Evolutionary conservation across 2,888 invertebrate genomes (phyloP).

Genomic region (Pinctada fucata): DNA sequence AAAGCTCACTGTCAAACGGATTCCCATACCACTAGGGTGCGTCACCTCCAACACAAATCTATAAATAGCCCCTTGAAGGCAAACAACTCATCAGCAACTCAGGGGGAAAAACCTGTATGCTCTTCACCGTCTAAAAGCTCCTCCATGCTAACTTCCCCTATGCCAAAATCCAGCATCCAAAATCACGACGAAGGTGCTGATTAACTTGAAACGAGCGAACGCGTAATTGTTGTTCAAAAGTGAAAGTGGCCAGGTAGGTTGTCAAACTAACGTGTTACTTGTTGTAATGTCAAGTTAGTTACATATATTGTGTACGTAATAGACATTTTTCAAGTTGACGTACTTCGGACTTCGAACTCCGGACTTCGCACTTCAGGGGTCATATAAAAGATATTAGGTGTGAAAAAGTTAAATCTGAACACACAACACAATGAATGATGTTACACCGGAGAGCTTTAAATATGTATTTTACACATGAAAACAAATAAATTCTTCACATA

Average conservation of each 20-base stretch:
- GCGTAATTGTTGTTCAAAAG: conserved; percentile 3
- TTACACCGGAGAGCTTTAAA: too few relatives aligned
- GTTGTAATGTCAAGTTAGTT: background rate
- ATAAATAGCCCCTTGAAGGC: conserved; percentile 30
- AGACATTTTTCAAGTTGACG: too few relatives aligned
- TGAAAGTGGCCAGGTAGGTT: background rate
- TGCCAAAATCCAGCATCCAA: conserved; percentile 40
- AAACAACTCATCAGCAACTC: conserved; percentile 13
- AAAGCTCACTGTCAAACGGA: conserved; percentile 73
- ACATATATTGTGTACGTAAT: background rate
- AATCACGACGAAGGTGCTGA: conserved; percentile 13
- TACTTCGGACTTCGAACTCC: too few relatives aligned
- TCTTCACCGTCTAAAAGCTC: conserved; percentile 41
- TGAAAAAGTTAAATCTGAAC: too few relatives aligned
- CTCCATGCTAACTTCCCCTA: conserved; percentile 47
- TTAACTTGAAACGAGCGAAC: too few relatives aligned
- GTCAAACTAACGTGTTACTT: background rate
- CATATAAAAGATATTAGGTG: too few relatives aligned
- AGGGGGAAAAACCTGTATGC: conserved; percentile 9
- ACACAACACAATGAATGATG: too few relatives aligned
- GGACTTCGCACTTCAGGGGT: too few relatives aligned
- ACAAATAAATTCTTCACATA: too few relatives aligned
- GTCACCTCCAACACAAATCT: conserved; percentile 50
- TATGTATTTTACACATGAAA: too few relatives aligned
- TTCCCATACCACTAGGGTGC: conserved; percentile 61